These are phyloP conservation scores for Pyrgilauda ruficollis DNA, from an alignment of 2,113 vertebrate genomes.

Conservation along the genomic window DNA sequence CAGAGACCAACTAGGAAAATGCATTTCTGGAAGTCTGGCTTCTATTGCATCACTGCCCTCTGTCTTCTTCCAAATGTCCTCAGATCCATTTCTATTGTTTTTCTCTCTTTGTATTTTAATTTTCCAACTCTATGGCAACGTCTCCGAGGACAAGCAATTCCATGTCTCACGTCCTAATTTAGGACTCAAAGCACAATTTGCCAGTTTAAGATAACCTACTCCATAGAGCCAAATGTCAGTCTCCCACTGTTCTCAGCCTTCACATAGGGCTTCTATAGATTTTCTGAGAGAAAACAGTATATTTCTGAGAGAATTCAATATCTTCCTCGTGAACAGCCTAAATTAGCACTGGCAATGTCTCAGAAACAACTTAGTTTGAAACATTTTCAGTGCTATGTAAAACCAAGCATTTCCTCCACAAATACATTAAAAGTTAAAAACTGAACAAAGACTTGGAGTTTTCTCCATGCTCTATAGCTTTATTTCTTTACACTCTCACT, in stretches of 20 bases:
- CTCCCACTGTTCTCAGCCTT: neutral
- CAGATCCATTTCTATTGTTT: neutral
- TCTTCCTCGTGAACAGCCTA: neutral
- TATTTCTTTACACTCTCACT: neutral
- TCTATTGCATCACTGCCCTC: neutral
- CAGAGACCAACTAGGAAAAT: neutral
- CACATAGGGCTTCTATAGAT: neutral
- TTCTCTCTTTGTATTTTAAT: neutral
- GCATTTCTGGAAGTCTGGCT: neutral
- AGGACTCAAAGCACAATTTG: neutral
- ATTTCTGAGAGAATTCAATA: too few relatives aligned
- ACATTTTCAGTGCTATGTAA: neutral
- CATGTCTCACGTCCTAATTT: neutral
- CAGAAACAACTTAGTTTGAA: neutral
- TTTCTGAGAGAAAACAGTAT: neutral
- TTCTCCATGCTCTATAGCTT: neutral
- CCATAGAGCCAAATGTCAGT: rapidly evolving
- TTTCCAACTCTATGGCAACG: neutral
- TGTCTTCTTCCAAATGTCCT: neutral
- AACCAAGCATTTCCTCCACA: neutral
- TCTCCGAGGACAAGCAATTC: neutral
- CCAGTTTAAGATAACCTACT: neutral
- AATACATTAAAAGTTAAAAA: neutral
- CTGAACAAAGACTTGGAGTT: neutral
- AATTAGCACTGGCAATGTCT: neutral